Base-by-base conservation (phyloP, 2,113 vertebrate genomes). In the Caracal caracal region DNA sequence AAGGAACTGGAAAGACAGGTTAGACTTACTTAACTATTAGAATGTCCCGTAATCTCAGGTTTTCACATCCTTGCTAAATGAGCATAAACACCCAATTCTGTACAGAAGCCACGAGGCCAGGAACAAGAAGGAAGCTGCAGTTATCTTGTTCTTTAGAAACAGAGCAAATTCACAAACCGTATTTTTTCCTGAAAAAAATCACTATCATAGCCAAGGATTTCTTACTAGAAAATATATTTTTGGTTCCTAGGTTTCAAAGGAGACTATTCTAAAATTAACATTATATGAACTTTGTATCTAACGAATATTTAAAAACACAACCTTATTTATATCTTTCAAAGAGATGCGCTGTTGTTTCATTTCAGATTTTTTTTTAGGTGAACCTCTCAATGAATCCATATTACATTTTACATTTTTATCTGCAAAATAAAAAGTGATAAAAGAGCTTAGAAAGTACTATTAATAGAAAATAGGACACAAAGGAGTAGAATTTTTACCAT, bases 271-370 rank as follows among this genome's bases (percentile, higher is more conserved):
- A 76, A 90, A 97, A 37, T 56, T 80, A 92, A 56, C 13, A 40
- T 43, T 49, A 70, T 19, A 51, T 49, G 9, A 97, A 76, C 28
- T 87, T 66, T 65, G 33, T 13, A 82, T 33, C 85, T 76, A 95
- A 87, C 1, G 7, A 63, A 33, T 22, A 85, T 88, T 96, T 79
- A 26, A 97, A 95, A 87, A 91, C 24, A 97, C 92, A 70, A 98
- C 97, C 93, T 97, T 91, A 70, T 96, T 78, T 94, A 28, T n/a
- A 71, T 95, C 96, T 93, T 98, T 96, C 73, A 96, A 96, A 84
- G 90, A 92, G 61, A 96, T 20, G 63, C 17, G 35, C 56, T 97
- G 92, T 37, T 97, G 87, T 47, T 96, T 71, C 81, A 96, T 88
- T 90, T 96, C 95, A 65, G 35, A 51, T 16, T 35, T 78, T 0